phyloP scores from a whole-genome alignment of 2,797 vertebrate genomes.

The Cossypha heuglini region DNA sequence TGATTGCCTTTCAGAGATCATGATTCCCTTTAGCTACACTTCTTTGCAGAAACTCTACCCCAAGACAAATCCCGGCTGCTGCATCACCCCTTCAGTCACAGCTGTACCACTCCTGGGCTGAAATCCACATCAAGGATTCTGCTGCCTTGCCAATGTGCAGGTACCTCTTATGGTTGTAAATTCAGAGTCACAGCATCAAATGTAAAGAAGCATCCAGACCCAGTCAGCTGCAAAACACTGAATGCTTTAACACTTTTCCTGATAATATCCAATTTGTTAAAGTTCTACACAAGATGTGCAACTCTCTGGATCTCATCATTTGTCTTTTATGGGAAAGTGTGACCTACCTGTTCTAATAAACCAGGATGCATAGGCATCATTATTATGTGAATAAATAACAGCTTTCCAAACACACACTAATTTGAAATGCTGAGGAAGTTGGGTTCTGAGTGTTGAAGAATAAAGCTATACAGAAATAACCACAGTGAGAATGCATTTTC shows the following conservation, averaged over 20 bases:
- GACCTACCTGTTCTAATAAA: background rate
- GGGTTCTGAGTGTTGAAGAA: background rate
- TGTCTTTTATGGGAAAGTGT: background rate
- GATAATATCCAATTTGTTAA: background rate
- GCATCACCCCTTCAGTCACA: background rate
- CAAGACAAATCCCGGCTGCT: background rate
- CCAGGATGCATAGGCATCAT: background rate
- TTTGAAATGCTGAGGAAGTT: background rate
- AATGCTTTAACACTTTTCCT: background rate
- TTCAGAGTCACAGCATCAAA: background rate
- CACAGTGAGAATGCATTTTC: background rate
- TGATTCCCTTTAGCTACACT: background rate
- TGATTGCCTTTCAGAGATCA: background rate
- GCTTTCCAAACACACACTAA: background rate
- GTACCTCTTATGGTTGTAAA: background rate
- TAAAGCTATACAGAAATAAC: background rate
- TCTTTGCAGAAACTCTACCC: background rate
- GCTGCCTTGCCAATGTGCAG: background rate
- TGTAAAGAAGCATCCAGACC: background rate
- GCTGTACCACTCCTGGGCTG: background rate
- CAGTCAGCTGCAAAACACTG: background rate
- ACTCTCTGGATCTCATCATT: background rate
- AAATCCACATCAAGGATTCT: background rate
- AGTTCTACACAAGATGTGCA: accelerated
- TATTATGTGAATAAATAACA: background rate